Percentiles rank a stretch among this genome's conserved stretches.
phyloP scores from a whole-genome alignment of 2,113 vertebrate genomes.

The Lampris incognitus region DNA sequence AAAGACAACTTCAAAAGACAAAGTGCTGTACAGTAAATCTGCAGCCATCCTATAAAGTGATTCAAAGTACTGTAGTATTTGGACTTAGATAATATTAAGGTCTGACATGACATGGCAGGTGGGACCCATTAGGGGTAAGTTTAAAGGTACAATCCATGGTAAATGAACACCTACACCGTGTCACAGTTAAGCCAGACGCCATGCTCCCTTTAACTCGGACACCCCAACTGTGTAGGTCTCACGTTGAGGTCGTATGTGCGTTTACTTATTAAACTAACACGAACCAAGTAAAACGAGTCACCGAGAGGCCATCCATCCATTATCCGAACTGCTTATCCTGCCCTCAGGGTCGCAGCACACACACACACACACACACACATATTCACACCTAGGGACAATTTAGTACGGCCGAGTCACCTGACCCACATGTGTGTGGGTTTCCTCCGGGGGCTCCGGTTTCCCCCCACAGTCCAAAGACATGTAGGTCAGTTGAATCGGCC shows the following conservation, averaged over 20 bases:
- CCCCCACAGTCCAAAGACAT: too few relatives aligned
- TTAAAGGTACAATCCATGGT: conserved; percentile 17
- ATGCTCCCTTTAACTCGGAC: conserved; percentile 25
- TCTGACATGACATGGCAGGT: conserved; percentile 1
- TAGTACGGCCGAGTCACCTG: too few relatives aligned
- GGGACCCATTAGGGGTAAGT: background rate
- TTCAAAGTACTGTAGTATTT: background rate
- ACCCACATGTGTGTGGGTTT: too few relatives aligned
- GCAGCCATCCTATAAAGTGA: conserved; percentile 9
- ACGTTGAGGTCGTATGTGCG: conserved; percentile 20
- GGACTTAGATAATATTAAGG: conserved; percentile 11
- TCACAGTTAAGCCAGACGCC: conserved; percentile 13
- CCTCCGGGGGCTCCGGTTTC: too few relatives aligned
- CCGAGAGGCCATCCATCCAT: background rate
- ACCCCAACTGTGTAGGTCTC: background rate
- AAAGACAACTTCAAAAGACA: conserved; percentile 9
- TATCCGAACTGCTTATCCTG: too few relatives aligned
- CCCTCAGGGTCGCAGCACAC: too few relatives aligned
- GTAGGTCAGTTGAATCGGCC: too few relatives aligned
- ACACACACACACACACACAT: too few relatives aligned
- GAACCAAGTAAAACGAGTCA: too few relatives aligned
- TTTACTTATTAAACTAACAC: background rate
- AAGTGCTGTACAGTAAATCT: conserved; percentile 44
- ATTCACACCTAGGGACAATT: too few relatives aligned
- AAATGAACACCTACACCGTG: background rate